Base-by-base conservation (phyloP, 2,888 invertebrate genomes). In the Hirtodrosophila histrioides region DNA sequence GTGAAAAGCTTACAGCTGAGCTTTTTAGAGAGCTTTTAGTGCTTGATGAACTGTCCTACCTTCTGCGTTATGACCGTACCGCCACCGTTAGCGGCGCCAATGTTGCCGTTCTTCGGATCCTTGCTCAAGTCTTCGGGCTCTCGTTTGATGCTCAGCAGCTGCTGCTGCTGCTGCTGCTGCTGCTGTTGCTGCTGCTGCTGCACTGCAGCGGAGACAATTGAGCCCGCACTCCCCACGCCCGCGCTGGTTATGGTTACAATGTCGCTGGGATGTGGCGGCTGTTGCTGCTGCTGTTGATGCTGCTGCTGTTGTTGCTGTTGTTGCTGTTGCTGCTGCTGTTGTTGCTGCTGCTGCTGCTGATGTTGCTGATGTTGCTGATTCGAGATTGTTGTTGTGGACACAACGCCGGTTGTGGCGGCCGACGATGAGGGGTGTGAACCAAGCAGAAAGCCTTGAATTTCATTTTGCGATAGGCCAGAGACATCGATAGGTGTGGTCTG, bases 401-500 rank as follows among this genome's bases (percentile, higher is more conserved):
- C 86, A 72, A 87, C 87, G 84, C 84, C 84, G 67, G 91, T 85
- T 66, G 90, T 89, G 82, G 86, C 75, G 37, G 88, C 73, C 62
- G 90, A 82, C 53, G 91, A 90, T 68, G 91, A 91, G 90, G 92
- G 91, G 91, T 92, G 92, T 88, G 92, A 90, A 88, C 92, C 92
- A 85, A 92, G 91, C 86, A 92, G 88, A 88, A 92, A 89, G 89
- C 92, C 92, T 91, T 92, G 92, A 87, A 92, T 92, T 90, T 92
- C 92, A 91, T 92, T 92, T 89, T 92, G 92, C 90, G 92, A 92
- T 91, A 92, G 91, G 90, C 91, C 90, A 87, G 92, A 91, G 82
- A 92, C 92, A 87, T 92, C 92, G 77, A 92, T 90, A 90, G 92
- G 92, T 90, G 92, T 92, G 92, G 92, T 91, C 89, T 92, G 92